Evolutionary conservation across 2,888 invertebrate species (phyloP), one percentile per base, ranked within the genome.

Genomic region (Melipona beecheii): DNA sequence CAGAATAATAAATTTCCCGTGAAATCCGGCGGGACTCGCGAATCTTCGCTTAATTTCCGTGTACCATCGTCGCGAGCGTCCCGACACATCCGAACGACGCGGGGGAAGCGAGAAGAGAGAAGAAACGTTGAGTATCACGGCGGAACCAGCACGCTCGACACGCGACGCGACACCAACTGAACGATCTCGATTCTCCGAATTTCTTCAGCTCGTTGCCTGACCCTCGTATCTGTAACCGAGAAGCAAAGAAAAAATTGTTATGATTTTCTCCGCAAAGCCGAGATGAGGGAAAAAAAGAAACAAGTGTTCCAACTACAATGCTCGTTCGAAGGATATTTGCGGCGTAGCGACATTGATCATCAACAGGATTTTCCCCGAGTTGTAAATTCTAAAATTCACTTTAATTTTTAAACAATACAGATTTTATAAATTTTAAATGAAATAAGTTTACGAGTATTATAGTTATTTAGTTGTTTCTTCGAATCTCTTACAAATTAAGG

Each of bases 221-320:
- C 56, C 52, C 56, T 66, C 73, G 75, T 88, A 85, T 79, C 88
- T 88, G 88, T 19, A 82, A 88, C 75, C 43, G 73, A 65, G 58
- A 69, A 74, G 58, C 77, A 76, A 13, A 27, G 15, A 43, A 56
- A 69, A 81, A 68, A 75, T 68, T 84, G 31, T 36, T 43, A 77
- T 2, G 52, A 74, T 24, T n/a, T n/a, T n/a, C n/a, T n/a, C 13
- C 15, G 21, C 21, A 43, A 52, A 75, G 75, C 9, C 9, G 76
- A 78, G 66, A 72, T 0, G 24, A 15, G 4, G 19, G 19, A 4
- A 5, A 24, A 13, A 27, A 43, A 9, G 2, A 15, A 5, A 5
- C 13, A 43, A 27, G 4, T 2, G 70, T 80, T 78, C 69, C 58
- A 17, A 75, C 83, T 77, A 72, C 65, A 56, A 54, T 54, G 60